These are phyloP conservation scores for Scrobipalpa atriplicella DNA, from an alignment of 2,888 invertebrate genomes.

Conservation along the genomic window DNA sequence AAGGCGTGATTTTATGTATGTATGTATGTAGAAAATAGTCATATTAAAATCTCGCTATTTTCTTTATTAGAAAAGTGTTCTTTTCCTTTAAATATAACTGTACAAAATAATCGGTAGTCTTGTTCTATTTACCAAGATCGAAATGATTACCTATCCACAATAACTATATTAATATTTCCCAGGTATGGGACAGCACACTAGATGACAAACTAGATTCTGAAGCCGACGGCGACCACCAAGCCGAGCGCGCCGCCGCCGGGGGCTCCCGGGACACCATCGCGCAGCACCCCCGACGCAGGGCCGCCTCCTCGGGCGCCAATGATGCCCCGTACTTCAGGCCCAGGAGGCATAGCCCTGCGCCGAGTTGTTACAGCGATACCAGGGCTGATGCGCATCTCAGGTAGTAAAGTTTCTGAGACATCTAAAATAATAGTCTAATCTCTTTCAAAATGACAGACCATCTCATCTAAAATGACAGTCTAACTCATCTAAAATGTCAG, in stretches of 20 bases:
- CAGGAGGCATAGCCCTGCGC: conserved; percentile 69
- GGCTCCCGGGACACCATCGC: conserved; percentile 41
- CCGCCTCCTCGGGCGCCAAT: conserved; percentile 72
- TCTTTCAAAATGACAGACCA: no score
- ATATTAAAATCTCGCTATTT: no score
- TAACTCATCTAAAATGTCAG: no score
- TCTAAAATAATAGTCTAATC: no score
- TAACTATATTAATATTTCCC: not conserved
- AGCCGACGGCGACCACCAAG: conserved; percentile 65
- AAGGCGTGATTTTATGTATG: no score
- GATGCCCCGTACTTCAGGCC: conserved; percentile 69
- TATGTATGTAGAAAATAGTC: no score
- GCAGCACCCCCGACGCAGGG: conserved; percentile 55
- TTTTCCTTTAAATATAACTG: no score
- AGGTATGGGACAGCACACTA: conserved; percentile 67
- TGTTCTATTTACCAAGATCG: not conserved
- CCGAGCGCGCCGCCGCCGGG: conserved; percentile 51
- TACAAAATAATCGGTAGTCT: no score
- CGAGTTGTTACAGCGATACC: conserved; percentile 66
- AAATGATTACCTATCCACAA: not conserved
- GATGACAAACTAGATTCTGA: conserved; percentile 66
- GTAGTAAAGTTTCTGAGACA: not conserved
- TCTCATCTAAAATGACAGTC: no score
- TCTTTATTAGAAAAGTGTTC: no score
- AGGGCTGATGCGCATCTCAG: conserved; percentile 35